A percentile compares a stretch with the other conserved stretches of the same genome.
phyloP scores from a whole-genome alignment of 1,140 invertebrate species.

The Helicoverpa armigera region DNA sequence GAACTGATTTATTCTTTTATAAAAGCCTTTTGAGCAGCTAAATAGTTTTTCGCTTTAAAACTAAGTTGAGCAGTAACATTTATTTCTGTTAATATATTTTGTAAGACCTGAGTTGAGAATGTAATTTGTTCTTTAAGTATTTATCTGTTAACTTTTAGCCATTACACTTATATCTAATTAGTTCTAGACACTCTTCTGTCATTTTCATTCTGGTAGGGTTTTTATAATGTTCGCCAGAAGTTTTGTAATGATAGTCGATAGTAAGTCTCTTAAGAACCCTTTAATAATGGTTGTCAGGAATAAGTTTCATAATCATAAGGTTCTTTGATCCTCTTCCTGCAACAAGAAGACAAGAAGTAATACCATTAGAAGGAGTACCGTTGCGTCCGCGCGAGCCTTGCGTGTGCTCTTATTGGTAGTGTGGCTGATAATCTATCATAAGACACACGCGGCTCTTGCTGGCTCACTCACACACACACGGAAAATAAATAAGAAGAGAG shows the following conservation, averaged over 20 bases:
- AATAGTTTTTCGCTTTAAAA: neutral
- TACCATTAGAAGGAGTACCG: slow-evolving; percentile 6
- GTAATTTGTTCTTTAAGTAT: neutral
- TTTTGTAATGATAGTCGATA: too few species aligned
- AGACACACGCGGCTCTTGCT: slow-evolving; percentile 91
- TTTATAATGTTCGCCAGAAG: too few species aligned
- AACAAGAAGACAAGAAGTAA: too few species aligned
- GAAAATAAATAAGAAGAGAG: slow-evolving; percentile 18
- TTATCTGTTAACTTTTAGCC: neutral
- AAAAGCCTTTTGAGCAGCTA: slow-evolving; percentile 6
- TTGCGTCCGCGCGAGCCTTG: slow-evolving; percentile 86
- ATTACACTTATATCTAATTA: too few species aligned
- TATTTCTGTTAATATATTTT: slow-evolving; percentile 15
- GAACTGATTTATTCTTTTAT: slow-evolving; percentile 21
- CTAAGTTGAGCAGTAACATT: slow-evolving; percentile 23
- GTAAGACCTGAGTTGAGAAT: neutral
- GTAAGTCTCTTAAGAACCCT: too few species aligned
- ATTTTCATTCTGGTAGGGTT: too few species aligned
- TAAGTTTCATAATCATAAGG: too few species aligned
- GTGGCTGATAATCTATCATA: slow-evolving; percentile 89
- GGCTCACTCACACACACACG: slow-evolving; percentile 52
- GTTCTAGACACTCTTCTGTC: too few species aligned
- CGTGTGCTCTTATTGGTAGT: slow-evolving; percentile 91
- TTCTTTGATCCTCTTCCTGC: too few species aligned
- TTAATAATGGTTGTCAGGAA: too few species aligned